phyloP scores from a whole-genome alignment of 2,797 vertebrate species.

The Xenopus petersii region DNA sequence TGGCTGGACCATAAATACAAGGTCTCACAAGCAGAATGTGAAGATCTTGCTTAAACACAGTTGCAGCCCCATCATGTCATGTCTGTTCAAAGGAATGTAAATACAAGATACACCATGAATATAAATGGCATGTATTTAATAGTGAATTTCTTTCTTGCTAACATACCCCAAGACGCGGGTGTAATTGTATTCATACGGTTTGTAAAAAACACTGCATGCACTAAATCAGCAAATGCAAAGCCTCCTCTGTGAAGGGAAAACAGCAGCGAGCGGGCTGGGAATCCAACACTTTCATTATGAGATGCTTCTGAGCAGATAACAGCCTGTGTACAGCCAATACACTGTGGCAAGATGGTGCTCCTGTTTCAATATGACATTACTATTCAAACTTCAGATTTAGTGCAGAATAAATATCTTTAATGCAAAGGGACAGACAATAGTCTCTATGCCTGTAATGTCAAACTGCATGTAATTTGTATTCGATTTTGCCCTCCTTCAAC shows the following conservation, averaged over 20 bases:
- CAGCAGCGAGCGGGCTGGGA: slow-evolving; percentile 8
- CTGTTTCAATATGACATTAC: slow-evolving; percentile 20
- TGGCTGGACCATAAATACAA: too few relatives aligned
- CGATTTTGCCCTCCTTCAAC: slow-evolving; percentile 59
- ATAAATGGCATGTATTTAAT: too few relatives aligned
- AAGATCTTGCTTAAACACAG: too few relatives aligned
- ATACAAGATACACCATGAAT: too few relatives aligned
- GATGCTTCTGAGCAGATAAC: slow-evolving; percentile 13
- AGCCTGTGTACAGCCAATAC: slow-evolving; percentile 12
- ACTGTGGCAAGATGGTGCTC: slow-evolving; percentile 22
- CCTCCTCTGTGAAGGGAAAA: background rate
- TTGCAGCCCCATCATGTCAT: too few relatives aligned
- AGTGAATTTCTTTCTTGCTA: too few relatives aligned
- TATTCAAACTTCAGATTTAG: slow-evolving; percentile 27
- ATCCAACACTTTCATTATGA: slow-evolving; percentile 19
- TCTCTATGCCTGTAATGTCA: slow-evolving; percentile 28
- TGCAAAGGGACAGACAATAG: slow-evolving; percentile 40
- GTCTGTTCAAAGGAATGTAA: too few relatives aligned
- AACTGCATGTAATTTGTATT: slow-evolving; percentile 56
- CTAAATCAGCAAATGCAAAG: too few relatives aligned
- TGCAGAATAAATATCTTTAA: slow-evolving; percentile 43
- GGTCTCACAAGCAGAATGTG: too few relatives aligned
- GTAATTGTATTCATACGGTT: too few relatives aligned
- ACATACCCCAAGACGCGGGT: too few relatives aligned
- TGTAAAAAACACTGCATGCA: too few relatives aligned